Evolutionary conservation across 1,140 invertebrate genomes (phyloP).

Genomic region (Megalopta genalis): DNA sequence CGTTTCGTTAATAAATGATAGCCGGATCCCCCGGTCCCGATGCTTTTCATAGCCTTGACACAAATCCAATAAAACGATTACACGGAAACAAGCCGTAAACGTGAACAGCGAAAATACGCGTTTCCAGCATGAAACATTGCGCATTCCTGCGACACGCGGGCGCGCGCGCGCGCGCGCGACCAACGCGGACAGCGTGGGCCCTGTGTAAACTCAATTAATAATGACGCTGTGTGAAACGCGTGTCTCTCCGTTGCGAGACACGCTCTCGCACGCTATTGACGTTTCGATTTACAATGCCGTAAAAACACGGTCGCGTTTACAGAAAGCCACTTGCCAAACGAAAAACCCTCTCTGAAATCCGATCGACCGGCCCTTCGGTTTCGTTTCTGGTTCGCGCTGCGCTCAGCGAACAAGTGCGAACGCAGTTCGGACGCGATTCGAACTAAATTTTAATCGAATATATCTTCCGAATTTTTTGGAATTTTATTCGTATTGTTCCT

Average conservation of each 20-base stretch:
- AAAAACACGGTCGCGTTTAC: background rate
- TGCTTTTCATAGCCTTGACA: conserved; percentile 42
- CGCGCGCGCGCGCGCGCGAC: background rate
- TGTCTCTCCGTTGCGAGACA: background rate
- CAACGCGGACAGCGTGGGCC: no score
- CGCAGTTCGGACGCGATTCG: no score
- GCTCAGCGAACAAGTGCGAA: no score
- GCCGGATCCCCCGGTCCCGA: background rate
- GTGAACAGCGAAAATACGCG: conserved; percentile 24
- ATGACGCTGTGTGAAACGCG: conserved; percentile 7
- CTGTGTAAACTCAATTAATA: conserved; percentile 38
- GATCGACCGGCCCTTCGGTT: no score
- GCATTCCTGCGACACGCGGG: conserved; percentile 5
- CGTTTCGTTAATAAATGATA: conserved; percentile 35
- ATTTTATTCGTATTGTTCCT: no score
- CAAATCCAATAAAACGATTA: conserved; percentile 26
- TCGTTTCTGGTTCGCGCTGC: no score
- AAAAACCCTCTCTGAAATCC: background rate
- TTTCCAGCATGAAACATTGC: background rate
- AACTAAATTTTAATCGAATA: no score
- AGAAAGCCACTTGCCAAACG: background rate
- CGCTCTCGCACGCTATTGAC: conserved; percentile 29
- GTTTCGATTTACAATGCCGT: conserved; percentile 14
- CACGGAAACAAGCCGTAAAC: conserved; percentile 26
- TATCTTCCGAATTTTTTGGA: no score